A percentile compares a stretch with the other conserved stretches of the same genome.
Conservation (phyloP, 2,113 vertebrate species). For the Mus musculus region DNA sequence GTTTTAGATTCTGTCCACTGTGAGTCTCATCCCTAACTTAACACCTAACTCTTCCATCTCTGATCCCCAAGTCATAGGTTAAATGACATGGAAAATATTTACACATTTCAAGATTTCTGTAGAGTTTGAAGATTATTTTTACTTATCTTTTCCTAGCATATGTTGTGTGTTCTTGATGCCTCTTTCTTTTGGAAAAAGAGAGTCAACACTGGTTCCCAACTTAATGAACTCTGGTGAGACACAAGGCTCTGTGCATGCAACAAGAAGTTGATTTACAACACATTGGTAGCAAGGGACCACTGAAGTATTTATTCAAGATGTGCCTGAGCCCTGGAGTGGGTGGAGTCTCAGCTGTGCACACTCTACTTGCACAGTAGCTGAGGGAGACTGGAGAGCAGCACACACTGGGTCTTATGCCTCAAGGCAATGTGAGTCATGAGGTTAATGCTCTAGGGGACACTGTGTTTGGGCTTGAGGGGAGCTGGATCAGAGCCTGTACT, state of each 20-base stretch:
- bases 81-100: neutral
- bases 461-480: neutral
- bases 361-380: neutral
- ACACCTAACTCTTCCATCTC: neutral
- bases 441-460: neutral
- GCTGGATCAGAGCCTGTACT: neutral
- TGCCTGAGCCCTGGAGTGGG: neutral
- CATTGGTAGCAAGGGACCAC: neutral
- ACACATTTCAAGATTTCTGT: neutral
- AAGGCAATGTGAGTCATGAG: rapidly evolving
- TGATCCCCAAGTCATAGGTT: neutral
- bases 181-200: neutral
- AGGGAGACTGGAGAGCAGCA: neutral
- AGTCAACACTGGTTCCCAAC: neutral
- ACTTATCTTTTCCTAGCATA: neutral
- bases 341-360: too few relatives aligned
- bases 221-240: neutral
- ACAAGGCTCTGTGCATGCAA: neutral
- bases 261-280: neutral
- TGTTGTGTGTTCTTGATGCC: neutral
- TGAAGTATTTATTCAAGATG: neutral
- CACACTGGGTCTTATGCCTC: neutral
- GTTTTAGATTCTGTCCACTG: neutral
- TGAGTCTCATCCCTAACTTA: neutral
- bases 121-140: neutral